These are phyloP conservation scores for Syngnathus rostellatus DNA, from an alignment of 2,797 vertebrate genomes.

Conservation along the genomic window DNA sequence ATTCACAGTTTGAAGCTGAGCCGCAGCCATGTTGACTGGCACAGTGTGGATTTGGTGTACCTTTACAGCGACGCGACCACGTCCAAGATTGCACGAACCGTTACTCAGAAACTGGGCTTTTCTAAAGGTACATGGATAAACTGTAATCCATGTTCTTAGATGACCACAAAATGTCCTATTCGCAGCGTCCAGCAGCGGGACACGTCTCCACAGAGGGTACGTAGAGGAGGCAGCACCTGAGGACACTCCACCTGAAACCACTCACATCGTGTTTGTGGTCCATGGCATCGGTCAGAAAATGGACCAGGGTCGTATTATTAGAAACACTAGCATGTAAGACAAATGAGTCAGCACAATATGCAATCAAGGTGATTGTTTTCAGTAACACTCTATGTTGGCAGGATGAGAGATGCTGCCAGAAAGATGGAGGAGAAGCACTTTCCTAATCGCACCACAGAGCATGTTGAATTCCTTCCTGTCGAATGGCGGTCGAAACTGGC, in stretches of 20 bases:
- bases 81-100: conserved; percentile 86
- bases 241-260: conserved; percentile 87
- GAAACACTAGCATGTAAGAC: conserved; percentile 91
- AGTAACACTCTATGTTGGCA: conserved; percentile 29
- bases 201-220: conserved; percentile 87
- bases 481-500: conserved; percentile 93
- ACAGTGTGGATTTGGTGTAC: conserved; percentile 87
- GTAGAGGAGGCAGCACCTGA: conserved; percentile 90
- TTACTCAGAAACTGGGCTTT: conserved; percentile 85
- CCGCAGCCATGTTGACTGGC: conserved; percentile 88
- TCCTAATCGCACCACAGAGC: conserved; percentile 77
- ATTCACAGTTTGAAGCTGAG: conserved; percentile 83
- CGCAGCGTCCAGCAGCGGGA: conserved; percentile 89
- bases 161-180: conserved; percentile 2
- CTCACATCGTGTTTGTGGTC: conserved; percentile 92
- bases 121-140: conserved; percentile 73
- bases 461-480: conserved; percentile 94
- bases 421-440: conserved; percentile 96
- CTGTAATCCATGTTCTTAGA: background rate
- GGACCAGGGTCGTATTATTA: conserved; percentile 95
- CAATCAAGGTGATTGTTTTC: background rate
- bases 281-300: conserved; percentile 97
- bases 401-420: conserved; percentile 92
- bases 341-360: background rate
- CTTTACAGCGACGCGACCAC: conserved; percentile 87